phyloP scores from a whole-genome alignment of 2,797 vertebrate species.

The Crax fasciolata region DNA sequence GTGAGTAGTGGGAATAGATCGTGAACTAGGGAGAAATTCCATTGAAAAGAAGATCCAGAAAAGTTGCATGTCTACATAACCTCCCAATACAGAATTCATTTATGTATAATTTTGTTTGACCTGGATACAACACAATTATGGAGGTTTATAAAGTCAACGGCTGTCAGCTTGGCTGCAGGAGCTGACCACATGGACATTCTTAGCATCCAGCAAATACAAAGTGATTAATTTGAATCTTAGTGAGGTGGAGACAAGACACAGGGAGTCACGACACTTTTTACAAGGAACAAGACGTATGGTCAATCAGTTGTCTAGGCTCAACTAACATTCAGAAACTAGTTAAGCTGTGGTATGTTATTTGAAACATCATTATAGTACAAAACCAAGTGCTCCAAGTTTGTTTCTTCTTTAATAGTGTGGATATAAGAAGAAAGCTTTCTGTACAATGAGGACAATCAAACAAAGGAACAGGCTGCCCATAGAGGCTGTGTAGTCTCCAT shows the following conservation, averaged over 20 bases:
- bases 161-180: neutral
- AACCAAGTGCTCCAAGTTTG: neutral
- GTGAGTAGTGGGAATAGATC: rapidly evolving
- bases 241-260: neutral
- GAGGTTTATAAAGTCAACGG: neutral
- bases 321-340: neutral
- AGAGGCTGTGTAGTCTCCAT: neutral
- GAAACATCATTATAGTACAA: neutral
- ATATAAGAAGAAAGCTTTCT: neutral
- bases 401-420: no score
- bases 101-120: neutral
- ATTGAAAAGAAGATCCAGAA: neutral
- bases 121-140: neutral
- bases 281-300: neutral
- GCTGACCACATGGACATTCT: neutral
- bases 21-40: neutral
- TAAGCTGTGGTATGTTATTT: neutral
- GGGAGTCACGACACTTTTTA: neutral
- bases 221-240: neutral
- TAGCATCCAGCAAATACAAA: neutral
- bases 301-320: neutral
- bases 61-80: neutral
- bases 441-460: neutral
- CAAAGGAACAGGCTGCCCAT: neutral
- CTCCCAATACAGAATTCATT: neutral